Conservation (phyloP, 2,113 vertebrate genomes). For the Anarhynchus alexandrinus region DNA sequence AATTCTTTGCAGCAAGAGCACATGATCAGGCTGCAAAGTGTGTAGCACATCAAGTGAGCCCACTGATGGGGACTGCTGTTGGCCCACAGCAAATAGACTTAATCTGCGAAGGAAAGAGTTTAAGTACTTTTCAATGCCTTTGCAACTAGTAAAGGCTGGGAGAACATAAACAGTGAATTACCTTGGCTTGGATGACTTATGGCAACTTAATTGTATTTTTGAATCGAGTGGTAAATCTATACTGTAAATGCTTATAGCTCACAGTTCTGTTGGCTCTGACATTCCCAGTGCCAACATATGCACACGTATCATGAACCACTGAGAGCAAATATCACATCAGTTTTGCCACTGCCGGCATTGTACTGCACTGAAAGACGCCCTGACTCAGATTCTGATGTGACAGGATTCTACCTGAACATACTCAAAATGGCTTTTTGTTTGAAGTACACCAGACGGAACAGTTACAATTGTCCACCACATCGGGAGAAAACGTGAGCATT, state of each 20-base stretch:
- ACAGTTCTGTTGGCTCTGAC: neutral
- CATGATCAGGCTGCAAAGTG: neutral
- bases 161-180: neutral
- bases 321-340: neutral
- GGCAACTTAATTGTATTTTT: neutral
- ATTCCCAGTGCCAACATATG: neutral
- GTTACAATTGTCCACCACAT: neutral
- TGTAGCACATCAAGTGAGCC: neutral
- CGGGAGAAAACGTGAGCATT: neutral
- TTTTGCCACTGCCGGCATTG: neutral
- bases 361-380: neutral
- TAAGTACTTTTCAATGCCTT: constrained; percentile 3
- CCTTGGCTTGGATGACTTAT: neutral
- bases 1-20: neutral
- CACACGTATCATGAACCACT: rapidly evolving
- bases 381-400: neutral
- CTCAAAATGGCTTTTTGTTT: neutral
- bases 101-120: neutral
- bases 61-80: neutral
- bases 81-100: neutral
- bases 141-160: neutral
- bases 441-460: neutral
- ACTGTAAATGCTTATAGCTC: neutral
- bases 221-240: neutral
- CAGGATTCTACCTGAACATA: neutral